Percentiles rank a stretch among this genome's conserved stretches.
These are phyloP conservation scores for Leptosomus discolor DNA, from an alignment of 2,113 vertebrate species.

Conservation along the genomic window DNA sequence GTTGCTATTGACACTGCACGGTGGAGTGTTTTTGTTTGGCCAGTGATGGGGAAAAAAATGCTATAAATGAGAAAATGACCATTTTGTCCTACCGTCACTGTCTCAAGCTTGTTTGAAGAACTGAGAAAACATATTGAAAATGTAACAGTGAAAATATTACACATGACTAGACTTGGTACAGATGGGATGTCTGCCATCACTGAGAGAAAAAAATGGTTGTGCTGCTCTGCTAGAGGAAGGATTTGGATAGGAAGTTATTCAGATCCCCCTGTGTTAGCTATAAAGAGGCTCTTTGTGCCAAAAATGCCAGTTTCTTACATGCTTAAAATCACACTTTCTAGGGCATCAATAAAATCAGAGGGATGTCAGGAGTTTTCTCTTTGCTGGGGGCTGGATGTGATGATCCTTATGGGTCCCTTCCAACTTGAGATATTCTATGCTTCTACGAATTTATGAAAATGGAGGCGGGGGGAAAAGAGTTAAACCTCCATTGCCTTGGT, in stretches of 20 bases:
- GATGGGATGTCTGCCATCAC: background rate
- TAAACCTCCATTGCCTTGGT: background rate
- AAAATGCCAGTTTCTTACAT: background rate
- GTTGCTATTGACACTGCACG: background rate
- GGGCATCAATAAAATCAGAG: background rate
- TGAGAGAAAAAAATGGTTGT: background rate
- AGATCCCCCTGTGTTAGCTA: background rate
- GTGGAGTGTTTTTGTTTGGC: background rate
- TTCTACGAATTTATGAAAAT: background rate
- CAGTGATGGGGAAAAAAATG: background rate
- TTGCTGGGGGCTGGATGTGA: background rate
- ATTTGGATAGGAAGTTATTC: background rate
- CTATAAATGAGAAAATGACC: background rate
- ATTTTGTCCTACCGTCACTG: background rate
- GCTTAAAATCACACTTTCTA: background rate
- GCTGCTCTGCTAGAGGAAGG: background rate
- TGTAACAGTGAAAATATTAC: conserved; percentile 12
- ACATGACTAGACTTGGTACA: background rate
- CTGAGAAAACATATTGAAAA: background rate
- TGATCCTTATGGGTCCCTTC: background rate
- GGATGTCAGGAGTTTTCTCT: background rate
- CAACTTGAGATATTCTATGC: background rate
- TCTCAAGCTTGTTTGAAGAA: conserved; percentile 14
- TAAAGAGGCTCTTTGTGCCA: background rate
- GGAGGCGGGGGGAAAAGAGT: rapidly evolving